Evolutionary conservation across 2,797 vertebrate species (phyloP).

Genomic region (Graptemys geographica): DNA sequence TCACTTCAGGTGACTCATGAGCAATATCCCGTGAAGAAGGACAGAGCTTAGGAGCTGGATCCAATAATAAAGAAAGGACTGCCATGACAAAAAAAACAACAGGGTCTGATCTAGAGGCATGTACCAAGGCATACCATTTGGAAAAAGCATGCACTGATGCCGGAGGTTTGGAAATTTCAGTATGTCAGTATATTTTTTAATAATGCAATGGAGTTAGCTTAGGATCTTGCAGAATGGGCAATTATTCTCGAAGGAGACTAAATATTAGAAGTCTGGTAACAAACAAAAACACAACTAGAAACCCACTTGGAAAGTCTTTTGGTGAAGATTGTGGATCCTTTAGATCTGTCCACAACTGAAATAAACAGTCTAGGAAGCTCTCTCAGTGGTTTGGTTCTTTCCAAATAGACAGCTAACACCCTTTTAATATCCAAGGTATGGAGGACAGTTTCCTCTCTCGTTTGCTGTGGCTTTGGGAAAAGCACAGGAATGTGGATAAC

Average conservation of each 20-base stretch:
- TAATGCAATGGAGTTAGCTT: background rate
- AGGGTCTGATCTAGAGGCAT: background rate
- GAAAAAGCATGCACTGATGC: background rate
- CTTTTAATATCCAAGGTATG: background rate
- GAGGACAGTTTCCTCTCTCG: background rate
- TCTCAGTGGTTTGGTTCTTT: background rate
- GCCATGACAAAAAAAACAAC: background rate
- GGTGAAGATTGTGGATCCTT: background rate
- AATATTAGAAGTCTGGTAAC: background rate
- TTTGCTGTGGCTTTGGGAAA: background rate
- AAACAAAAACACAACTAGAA: background rate
- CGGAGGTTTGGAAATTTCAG: background rate
- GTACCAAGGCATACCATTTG: background rate
- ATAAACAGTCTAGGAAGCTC: background rate
- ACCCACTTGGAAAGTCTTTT: background rate
- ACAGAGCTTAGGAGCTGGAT: background rate
- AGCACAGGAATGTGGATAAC: background rate
- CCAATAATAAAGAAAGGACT: background rate
- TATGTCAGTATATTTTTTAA: background rate
- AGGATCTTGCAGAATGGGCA: background rate
- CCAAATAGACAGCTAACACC: background rate
- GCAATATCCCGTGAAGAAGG: no score
- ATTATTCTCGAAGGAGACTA: background rate
- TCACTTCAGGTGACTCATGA: no score
- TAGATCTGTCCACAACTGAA: background rate